phyloP scores from a whole-genome alignment of 2,888 invertebrate genomes.

The Papilio gigon region DNA sequence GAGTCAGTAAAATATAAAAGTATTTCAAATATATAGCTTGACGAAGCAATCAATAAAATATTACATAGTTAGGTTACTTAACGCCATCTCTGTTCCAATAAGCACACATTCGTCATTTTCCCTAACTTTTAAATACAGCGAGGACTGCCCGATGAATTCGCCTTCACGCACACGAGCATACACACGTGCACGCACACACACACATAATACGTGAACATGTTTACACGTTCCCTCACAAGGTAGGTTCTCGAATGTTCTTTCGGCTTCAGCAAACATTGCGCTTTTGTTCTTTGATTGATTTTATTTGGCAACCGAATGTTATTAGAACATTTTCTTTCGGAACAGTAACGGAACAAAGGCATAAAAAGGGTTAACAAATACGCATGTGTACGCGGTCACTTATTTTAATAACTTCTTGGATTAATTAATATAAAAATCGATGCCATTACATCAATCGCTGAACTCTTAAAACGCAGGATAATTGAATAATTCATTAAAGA shows the following conservation, averaged over 20 bases:
- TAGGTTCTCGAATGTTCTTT: constrained; percentile 17
- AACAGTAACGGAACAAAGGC: background rate
- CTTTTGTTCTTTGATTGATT: constrained; percentile 22
- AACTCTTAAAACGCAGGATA: too few species aligned
- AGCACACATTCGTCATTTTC: constrained; percentile 66
- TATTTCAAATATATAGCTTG: too few species aligned
- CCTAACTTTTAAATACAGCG: constrained; percentile 72
- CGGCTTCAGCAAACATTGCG: constrained; percentile 12
- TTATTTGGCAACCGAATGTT: background rate
- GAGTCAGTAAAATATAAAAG: too few species aligned
- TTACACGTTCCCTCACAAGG: constrained; percentile 41
- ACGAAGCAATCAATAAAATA: background rate
- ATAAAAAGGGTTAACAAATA: background rate
- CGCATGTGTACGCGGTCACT: too few species aligned
- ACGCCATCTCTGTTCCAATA: constrained; percentile 48
- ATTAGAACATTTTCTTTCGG: background rate
- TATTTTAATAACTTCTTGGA: background rate
- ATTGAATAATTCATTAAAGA: too few species aligned
- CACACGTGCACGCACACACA: constrained; percentile 32
- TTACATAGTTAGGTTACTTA: constrained; percentile 46
- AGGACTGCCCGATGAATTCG: constrained; percentile 61
- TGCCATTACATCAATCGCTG: too few species aligned
- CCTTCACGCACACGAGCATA: constrained; percentile 48
- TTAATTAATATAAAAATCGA: too few species aligned
- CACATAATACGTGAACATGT: constrained; percentile 41